Evolutionary conservation across 1,140 invertebrate species (phyloP).

Genomic region (Trichoplusia ni): DNA sequence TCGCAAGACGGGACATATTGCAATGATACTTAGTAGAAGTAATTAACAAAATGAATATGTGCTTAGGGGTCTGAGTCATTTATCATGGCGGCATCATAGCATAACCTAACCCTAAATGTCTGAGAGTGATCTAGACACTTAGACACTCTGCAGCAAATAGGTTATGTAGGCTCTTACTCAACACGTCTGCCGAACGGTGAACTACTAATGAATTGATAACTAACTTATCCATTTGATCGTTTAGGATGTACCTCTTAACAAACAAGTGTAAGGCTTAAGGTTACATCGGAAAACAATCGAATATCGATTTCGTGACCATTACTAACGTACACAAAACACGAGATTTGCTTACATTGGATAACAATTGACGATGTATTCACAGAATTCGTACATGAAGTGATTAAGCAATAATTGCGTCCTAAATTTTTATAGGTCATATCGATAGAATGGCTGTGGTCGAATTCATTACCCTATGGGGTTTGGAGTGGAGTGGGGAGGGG

Average conservation of each 20-base stretch:
- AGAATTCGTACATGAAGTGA: conserved; percentile 36
- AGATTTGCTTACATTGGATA: conserved; percentile 8
- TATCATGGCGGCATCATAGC: no score
- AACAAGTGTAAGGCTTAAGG: conserved; percentile 6
- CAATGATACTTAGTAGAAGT: no score
- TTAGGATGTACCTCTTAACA: conserved; percentile 8
- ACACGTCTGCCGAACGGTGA: no score
- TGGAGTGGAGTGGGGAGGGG: conserved; percentile 38
- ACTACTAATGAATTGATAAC: no score
- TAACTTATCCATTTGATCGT: conserved; percentile 3
- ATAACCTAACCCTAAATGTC: no score
- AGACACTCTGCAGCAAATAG: no score
- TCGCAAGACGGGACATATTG: no score
- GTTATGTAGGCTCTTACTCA: no score
- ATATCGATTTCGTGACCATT: conserved; percentile 5
- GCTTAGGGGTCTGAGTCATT: no score
- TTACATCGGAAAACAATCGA: conserved; percentile 13
- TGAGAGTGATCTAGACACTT: no score
- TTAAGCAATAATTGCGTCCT: conserved; percentile 61
- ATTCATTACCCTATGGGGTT: conserved; percentile 69
- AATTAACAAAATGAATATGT: no score
- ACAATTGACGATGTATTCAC: conserved; percentile 11
- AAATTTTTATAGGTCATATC: conserved; percentile 71
- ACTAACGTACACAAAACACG: not conserved
- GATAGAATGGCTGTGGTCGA: conserved; percentile 61